Evolutionary conservation across 1,140 invertebrate species (phyloP), one percentile per base, ranked within the genome.

Genomic region (Cyphomyrmex costatus): DNA sequence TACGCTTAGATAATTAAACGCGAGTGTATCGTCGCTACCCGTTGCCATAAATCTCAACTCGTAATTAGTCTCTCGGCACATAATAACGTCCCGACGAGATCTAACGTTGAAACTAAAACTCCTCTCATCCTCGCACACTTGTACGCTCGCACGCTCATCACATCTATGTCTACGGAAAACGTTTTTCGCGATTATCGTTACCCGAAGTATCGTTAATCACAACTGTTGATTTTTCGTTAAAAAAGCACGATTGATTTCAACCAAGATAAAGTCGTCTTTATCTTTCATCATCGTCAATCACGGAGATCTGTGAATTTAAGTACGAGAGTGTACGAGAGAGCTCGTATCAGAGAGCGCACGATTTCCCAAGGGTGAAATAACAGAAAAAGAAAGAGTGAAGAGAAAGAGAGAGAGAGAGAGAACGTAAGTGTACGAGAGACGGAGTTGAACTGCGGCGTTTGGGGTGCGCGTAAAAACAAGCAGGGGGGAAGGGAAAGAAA

Each of bases 11-110:
- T 83, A 83, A 83, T 83, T 83, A 83, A 58, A 83, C 79, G 79
- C 68, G 79, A 73, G 68, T 83, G 30, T 74, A 74, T 74, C 68
- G 68, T 83, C 53, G 66, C 53, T 82, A 82, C 79, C 56, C 79
- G 78, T 82, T 71, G 79, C 79, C 68, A 83, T 83, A 83, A 83
- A 83, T 83, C 79, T 83, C 70, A 83, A 83, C 68, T 83, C 79
- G 79, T 83, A 83, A 83, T 83, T 83, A 83, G 79, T 83, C 53
- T 74, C 79, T 74, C 79, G 68, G 68, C 68, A 83, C 53, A 73
- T 82, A 82, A 82, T 82, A 83, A 83, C 79, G 49, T 74, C 51
- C 27, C 68, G 68, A 5, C 63, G 46, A 80, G 68, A 53, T 73
- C 33, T 73, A 60, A 71, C 66, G 79, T 82, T 46, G 66, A 19